A percentile compares a stretch with the other conserved stretches of the same genome.
These are phyloP conservation scores for Athene noctua DNA, from an alignment of 2,113 vertebrate genomes.

Conservation along the genomic window DNA sequence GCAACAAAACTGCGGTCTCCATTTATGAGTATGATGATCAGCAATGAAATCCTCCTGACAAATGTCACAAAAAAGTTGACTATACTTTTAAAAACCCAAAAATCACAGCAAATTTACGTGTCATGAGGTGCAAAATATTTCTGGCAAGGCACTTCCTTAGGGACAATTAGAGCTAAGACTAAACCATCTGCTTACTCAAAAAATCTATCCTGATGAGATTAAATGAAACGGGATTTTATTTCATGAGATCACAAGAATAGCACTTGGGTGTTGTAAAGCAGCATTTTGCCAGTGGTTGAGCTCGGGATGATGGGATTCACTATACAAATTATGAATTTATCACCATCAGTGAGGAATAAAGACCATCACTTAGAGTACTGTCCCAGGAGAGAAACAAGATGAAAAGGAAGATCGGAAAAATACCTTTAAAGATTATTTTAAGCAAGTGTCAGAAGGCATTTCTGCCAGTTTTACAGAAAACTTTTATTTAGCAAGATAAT, in stretches of 20 bases:
- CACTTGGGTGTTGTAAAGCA: background rate
- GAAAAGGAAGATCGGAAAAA: background rate
- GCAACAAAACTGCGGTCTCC: background rate
- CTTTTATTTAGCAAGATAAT: background rate
- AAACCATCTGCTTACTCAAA: slow-evolving; percentile 1
- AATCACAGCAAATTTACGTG: background rate
- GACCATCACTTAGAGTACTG: background rate
- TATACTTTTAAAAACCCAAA: background rate
- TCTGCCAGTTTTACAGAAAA: background rate
- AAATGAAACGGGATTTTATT: background rate
- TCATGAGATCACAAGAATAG: background rate
- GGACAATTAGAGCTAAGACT: background rate
- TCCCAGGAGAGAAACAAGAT: background rate
- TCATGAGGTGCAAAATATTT: background rate
- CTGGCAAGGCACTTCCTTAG: background rate
- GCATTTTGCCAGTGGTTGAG: background rate
- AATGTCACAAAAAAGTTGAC: background rate
- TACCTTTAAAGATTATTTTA: background rate
- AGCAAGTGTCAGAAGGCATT: background rate
- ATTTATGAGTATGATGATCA: background rate
- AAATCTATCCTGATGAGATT: background rate
- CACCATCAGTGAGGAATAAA: background rate
- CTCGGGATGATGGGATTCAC: background rate
- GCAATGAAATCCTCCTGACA: background rate
- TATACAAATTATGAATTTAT: background rate